Evolutionary conservation across 2,888 invertebrate species (phyloP).

Genomic region (Eustalomyia histrio): DNA sequence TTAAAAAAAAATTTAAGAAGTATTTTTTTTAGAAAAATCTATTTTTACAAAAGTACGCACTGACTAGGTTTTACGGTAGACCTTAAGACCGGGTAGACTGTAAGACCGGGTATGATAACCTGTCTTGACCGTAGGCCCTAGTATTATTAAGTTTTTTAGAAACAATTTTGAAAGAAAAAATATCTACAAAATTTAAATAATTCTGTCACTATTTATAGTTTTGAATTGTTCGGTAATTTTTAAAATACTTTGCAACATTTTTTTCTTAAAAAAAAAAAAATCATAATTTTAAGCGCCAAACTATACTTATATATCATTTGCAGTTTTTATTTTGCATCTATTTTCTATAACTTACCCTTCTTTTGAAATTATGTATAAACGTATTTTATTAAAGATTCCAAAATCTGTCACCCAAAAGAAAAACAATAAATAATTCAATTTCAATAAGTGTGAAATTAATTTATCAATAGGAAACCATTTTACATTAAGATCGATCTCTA

Average conservation of each 20-base stretch:
- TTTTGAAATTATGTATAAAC: not conserved
- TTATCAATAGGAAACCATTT: constrained; percentile 26
- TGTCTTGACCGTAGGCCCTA: too few species aligned
- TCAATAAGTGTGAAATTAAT: constrained; percentile 49
- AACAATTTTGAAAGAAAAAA: too few species aligned
- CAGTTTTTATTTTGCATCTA: not conserved
- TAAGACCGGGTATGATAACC: too few species aligned
- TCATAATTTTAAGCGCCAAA: not conserved
- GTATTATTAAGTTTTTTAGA: too few species aligned
- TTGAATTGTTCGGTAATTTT: not conserved
- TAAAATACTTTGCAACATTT: not conserved
- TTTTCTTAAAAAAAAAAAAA: not conserved
- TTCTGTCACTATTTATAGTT: not conserved
- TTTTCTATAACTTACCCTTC: not conserved
- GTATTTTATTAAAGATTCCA: not conserved
- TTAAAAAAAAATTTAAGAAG: too few species aligned
- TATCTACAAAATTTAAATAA: too few species aligned
- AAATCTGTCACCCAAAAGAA: constrained; percentile 29
- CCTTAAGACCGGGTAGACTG: too few species aligned
- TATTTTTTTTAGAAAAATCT: too few species aligned
- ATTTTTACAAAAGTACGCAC: too few species aligned
- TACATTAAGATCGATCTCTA: constrained; percentile 8
- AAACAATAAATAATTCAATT: constrained; percentile 39
- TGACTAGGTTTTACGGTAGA: too few species aligned
- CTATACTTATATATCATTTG: not conserved